Evolutionary conservation across 2,888 invertebrate species (phyloP).

Genomic region (Rhogogaster chlorosoma): DNA sequence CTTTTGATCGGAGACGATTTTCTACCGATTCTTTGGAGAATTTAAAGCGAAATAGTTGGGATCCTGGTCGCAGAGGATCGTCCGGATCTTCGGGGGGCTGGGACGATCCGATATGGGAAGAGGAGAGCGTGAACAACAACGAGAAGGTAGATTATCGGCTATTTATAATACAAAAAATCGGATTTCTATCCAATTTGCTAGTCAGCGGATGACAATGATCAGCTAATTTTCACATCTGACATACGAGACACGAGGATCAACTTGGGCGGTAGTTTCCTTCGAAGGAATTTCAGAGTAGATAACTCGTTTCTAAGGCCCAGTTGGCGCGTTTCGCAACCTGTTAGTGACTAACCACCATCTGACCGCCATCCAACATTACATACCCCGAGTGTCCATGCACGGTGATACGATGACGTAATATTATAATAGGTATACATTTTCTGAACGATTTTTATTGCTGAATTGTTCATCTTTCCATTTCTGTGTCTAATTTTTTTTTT

Average conservation of each 20-base stretch:
- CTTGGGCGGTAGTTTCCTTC: conserved; percentile 24
- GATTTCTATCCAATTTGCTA: neutral
- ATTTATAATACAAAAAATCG: neutral
- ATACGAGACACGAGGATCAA: neutral
- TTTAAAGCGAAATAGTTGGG: conserved; percentile 85
- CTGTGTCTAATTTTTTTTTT: neutral
- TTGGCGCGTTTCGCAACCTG: conserved; percentile 35
- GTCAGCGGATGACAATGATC: neutral
- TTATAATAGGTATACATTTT: neutral
- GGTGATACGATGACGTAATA: conserved; percentile 73
- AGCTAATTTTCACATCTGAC: neutral
- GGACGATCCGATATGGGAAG: conserved; percentile 83
- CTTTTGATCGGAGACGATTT: conserved; percentile 78
- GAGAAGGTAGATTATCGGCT: neutral
- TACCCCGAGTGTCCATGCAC: conserved; percentile 68
- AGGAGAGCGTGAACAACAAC: conserved; percentile 63
- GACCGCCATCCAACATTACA: conserved; percentile 30
- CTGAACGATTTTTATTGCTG: neutral
- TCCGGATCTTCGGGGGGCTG: conserved; percentile 82
- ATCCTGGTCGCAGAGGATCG: conserved; percentile 83
- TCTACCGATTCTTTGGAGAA: conserved; percentile 88
- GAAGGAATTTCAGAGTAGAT: conserved; percentile 22
- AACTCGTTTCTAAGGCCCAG: neutral
- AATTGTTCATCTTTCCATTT: neutral
- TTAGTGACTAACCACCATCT: conserved; percentile 45